These are phyloP conservation scores for Accipiter virgatus DNA, from an alignment of 2,113 vertebrate species.

Conservation along the genomic window DNA sequence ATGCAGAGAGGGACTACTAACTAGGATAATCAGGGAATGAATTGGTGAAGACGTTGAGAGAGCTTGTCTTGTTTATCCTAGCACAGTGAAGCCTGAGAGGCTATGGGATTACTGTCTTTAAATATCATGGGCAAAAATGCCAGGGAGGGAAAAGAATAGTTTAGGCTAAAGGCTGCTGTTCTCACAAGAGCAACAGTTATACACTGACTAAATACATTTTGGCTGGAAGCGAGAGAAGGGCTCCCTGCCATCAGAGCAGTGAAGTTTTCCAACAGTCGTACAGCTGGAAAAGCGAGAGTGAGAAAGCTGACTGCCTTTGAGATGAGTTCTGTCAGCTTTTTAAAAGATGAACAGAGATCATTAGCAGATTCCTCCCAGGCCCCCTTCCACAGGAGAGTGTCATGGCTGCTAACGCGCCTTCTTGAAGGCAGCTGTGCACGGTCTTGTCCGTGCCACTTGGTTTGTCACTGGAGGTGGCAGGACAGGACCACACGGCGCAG, in stretches of 20 bases:
- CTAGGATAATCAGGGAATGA: neutral
- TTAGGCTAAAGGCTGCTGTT: neutral
- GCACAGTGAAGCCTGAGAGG: neutral
- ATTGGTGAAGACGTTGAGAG: neutral
- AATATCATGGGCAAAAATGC: neutral
- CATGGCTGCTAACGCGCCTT: neutral
- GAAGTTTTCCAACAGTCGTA: neutral
- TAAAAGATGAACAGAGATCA: neutral
- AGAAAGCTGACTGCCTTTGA: neutral
- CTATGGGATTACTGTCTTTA: neutral
- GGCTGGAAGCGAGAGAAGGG: neutral
- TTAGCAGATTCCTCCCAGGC: neutral
- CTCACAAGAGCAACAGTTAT: neutral
- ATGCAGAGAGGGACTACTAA: neutral
- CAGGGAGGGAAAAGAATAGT: neutral
- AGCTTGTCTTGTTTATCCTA: neutral
- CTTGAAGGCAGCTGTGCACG: neutral
- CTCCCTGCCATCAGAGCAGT: neutral
- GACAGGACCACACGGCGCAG: fast-evolving
- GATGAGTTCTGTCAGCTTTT: neutral
- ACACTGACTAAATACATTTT: neutral
- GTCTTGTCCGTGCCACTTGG: neutral
- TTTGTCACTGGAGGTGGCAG: neutral
- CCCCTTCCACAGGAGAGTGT: neutral
- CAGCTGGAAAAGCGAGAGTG: neutral